A percentile compares a stretch with the other conserved stretches of the same genome.
Conservation (phyloP, 2,888 invertebrate species). For the Drosophila suboccidentalis region DNA sequence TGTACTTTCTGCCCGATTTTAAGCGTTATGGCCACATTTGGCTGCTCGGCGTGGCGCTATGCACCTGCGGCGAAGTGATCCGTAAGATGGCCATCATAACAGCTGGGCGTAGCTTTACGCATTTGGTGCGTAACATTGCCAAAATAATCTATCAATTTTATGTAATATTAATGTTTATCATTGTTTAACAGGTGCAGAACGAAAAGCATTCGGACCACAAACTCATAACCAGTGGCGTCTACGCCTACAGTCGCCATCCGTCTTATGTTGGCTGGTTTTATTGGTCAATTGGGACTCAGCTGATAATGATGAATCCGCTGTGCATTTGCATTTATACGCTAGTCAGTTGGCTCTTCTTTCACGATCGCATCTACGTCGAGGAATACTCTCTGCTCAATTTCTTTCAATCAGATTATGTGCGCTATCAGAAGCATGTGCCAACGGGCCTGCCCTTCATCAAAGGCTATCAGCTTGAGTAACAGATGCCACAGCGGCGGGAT, state of each 20-base stretch:
- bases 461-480: slow-evolving; percentile 88
- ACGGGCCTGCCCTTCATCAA: slow-evolving; percentile 95
- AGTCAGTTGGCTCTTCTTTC: slow-evolving; percentile 97
- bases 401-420: slow-evolving; percentile 94
- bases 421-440: slow-evolving; percentile 93
- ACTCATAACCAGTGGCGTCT: slow-evolving; percentile 96
- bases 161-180: not conserved
- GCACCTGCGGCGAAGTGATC: slow-evolving; percentile 93
- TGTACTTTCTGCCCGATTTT: slow-evolving; percentile 91
- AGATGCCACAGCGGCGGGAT: slow-evolving; percentile 5
- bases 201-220: slow-evolving; percentile 92
- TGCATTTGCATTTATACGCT: slow-evolving; percentile 92
- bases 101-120: slow-evolving; percentile 97
- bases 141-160: not conserved
- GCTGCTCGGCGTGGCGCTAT: slow-evolving; percentile 91
- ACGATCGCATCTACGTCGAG: slow-evolving; percentile 93
- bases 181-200: slow-evolving; percentile 89
- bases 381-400: slow-evolving; percentile 96
- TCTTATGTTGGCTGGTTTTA: slow-evolving; percentile 99
- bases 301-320: slow-evolving; percentile 95
- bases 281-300: slow-evolving; percentile 99
- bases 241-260: slow-evolving; percentile 95
- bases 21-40: slow-evolving; percentile 90
- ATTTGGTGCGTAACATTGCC: slow-evolving; percentile 88
- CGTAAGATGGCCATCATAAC: slow-evolving; percentile 98